Evolutionary conservation across 2,888 invertebrate genomes (phyloP).

Genomic region (Acrocyrtus sp.): DNA sequence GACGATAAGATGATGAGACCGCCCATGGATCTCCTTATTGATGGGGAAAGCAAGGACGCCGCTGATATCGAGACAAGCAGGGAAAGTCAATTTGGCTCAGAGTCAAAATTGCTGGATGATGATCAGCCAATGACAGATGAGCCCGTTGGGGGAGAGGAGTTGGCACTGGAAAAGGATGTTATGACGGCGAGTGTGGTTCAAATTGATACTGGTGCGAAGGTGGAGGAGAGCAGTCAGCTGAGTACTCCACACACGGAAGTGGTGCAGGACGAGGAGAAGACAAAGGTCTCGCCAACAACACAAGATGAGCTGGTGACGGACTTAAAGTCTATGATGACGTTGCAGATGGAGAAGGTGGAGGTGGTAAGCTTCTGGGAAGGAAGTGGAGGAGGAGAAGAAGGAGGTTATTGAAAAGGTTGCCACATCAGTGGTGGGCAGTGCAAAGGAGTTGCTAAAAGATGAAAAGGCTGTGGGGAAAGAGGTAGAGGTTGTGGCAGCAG

Average conservation of each 20-base stretch:
- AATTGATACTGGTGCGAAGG: conserved; percentile 28
- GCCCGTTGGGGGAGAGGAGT: conserved; percentile 31
- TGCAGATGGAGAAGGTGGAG: conserved; percentile 4
- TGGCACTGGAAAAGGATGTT: conserved; percentile 20
- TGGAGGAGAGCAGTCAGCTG: conserved; percentile 31
- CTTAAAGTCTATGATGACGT: background rate
- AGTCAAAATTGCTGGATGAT: conserved; percentile 47
- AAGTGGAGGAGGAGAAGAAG: background rate
- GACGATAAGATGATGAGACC: conserved; percentile 19
- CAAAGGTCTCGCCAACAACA: conserved; percentile 29
- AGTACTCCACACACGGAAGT: conserved; percentile 30
- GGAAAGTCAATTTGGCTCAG: conserved; percentile 57
- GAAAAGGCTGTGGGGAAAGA: conserved; percentile 63
- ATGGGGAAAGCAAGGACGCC: conserved; percentile 29
- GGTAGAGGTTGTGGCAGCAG: background rate
- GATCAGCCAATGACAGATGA: conserved; percentile 49
- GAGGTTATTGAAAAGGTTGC: background rate
- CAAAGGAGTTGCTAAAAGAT: conserved; percentile 58
- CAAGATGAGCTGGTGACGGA: conserved; percentile 23
- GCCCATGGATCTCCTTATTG: conserved; percentile 32
- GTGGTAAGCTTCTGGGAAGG: background rate
- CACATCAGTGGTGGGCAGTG: background rate
- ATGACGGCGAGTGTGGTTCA: conserved; percentile 17
- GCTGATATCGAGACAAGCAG: conserved; percentile 54
- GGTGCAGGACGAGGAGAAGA: conserved; percentile 31